Percentiles rank a stretch among this genome's conserved stretches.
Conservation (phyloP, 1,140 invertebrate genomes). For the Drosophila simulans region DNA sequence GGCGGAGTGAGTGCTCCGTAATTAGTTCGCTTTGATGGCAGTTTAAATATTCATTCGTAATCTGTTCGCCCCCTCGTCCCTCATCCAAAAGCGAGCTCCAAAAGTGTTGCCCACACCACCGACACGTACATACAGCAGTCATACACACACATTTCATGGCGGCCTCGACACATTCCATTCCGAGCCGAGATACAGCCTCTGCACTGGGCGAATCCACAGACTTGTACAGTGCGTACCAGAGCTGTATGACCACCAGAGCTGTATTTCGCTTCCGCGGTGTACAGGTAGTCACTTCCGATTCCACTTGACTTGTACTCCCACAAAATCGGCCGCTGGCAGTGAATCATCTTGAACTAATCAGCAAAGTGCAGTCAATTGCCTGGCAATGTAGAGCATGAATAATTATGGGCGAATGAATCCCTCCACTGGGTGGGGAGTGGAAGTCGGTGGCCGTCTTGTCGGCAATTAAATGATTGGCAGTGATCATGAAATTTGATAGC, state of each 20-base stretch:
- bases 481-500: slow-evolving; percentile 78
- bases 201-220: slow-evolving; percentile 41
- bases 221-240: not conserved
- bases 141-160: slow-evolving; percentile 31
- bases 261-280: not conserved
- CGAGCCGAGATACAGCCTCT: slow-evolving; percentile 20
- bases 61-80: slow-evolving; percentile 5
- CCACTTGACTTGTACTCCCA: not conserved
- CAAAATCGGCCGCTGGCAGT: slow-evolving; percentile 4
- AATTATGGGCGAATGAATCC: slow-evolving; percentile 52
- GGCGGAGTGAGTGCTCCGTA: slow-evolving; percentile 24
- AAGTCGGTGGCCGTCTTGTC: not conserved
- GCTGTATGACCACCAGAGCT: not conserved
- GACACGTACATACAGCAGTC: slow-evolving; percentile 7
- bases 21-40: slow-evolving; percentile 43
- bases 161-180: slow-evolving; percentile 59
- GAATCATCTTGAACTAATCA: slow-evolving; percentile 23
- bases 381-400: slow-evolving; percentile 67
- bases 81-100: slow-evolving; percentile 24
- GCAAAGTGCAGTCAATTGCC: slow-evolving; percentile 37
- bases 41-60: slow-evolving; percentile 40
- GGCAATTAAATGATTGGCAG: slow-evolving; percentile 77
- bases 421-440: slow-evolving; percentile 14
- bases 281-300: not conserved
- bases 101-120: slow-evolving; percentile 55